These are phyloP conservation scores for Rhopalosiphum nymphaeae DNA, from an alignment of 2,888 invertebrate genomes.

Conservation along the genomic window DNA sequence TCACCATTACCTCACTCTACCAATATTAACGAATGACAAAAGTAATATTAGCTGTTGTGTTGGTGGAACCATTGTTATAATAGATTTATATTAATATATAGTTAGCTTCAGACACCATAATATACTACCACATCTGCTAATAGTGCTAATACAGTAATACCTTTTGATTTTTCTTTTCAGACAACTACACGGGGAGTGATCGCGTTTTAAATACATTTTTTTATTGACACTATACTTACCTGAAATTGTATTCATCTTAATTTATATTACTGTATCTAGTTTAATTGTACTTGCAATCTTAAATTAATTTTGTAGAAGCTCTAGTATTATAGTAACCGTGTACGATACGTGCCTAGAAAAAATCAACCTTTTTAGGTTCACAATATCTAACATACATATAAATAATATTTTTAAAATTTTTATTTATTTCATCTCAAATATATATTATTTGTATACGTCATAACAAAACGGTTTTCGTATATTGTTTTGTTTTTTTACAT, in stretches of 20 bases:
- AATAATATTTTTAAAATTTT: not conserved
- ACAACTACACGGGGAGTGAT: no score
- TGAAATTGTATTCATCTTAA: not conserved
- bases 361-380: no score
- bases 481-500: no score
- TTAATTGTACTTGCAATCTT: not conserved
- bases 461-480: not conserved
- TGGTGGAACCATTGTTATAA: not conserved
- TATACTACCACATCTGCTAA: not conserved
- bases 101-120: not conserved
- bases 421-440: not conserved
- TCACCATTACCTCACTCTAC: not conserved
- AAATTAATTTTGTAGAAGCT: not conserved
- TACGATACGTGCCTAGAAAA: no score
- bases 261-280: not conserved
- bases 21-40: not conserved
- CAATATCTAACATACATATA: not conserved
- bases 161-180: not conserved
- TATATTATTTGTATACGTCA: not conserved
- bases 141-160: not conserved
- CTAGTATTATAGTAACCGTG: not conserved
- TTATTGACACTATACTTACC: not conserved
- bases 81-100: not conserved
- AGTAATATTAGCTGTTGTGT: not conserved
- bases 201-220: no score